Evolutionary conservation across 2,113 vertebrate species (phyloP).

Genomic region (Hymenochirus boettgeri): DNA sequence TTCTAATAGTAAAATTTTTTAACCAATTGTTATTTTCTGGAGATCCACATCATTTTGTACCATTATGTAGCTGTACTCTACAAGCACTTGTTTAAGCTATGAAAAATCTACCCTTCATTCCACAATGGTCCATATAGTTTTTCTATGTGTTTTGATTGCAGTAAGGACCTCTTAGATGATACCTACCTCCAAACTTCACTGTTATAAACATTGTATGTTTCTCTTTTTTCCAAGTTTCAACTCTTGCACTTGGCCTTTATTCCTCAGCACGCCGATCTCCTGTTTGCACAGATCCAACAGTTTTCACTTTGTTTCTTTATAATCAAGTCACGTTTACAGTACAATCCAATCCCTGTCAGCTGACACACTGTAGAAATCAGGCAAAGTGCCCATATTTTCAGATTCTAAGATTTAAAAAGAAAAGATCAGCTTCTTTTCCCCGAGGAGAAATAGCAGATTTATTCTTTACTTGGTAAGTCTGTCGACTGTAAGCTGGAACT

Average conservation of each 20-base stretch:
- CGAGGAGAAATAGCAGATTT: background rate
- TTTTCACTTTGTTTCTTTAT: background rate
- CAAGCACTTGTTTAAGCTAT: too few species aligned
- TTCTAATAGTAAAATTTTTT: too few species aligned
- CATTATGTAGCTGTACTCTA: too few species aligned
- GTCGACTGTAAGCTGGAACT: background rate
- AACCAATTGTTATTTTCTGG: too few species aligned
- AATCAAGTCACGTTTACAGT: background rate
- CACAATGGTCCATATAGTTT: too few species aligned
- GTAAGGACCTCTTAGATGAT: too few species aligned
- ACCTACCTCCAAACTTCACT: constrained; percentile 46
- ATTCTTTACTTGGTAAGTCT: background rate
- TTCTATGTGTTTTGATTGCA: too few species aligned
- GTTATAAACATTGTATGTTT: constrained; percentile 39
- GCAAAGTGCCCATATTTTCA: background rate
- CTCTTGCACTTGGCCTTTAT: background rate
- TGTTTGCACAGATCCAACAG: background rate
- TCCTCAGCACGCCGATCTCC: background rate
- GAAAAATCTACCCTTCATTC: too few species aligned
- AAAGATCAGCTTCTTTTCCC: background rate
- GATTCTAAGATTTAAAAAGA: background rate
- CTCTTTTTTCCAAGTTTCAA: background rate
- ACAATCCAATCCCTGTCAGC: background rate
- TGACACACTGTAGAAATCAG: background rate
- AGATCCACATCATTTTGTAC: too few species aligned